Evolutionary conservation across 2,888 invertebrate genomes (phyloP).

Genomic region (Epinotia nisella): DNA sequence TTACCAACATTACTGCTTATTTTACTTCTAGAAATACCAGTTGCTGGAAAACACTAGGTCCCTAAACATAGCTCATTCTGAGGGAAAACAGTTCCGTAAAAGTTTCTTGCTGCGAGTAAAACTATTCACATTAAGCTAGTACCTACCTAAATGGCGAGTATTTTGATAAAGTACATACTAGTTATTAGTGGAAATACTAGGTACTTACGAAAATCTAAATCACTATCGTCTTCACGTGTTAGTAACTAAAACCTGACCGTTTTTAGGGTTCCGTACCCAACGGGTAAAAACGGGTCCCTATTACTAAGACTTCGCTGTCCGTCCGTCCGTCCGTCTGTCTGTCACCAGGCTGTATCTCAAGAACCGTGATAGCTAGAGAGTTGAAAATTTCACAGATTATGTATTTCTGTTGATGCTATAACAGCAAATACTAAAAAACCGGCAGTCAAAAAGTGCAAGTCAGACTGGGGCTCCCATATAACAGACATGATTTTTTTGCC

Average conservation of each 20-base stretch:
- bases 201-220: neutral
- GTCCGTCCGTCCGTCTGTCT: too few species aligned
- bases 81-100: constrained; percentile 22
- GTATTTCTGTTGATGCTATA: too few species aligned
- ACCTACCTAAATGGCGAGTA: neutral
- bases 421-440: too few species aligned
- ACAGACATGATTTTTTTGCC: too few species aligned
- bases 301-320: too few species aligned
- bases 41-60: constrained; percentile 5
- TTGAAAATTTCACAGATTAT: too few species aligned
- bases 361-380: too few species aligned
- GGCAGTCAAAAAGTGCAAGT: too few species aligned
- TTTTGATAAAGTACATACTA: neutral
- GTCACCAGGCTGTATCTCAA: too few species aligned
- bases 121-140: constrained; percentile 23
- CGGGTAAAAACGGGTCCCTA: too few species aligned
- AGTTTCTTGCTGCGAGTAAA: constrained; percentile 7
- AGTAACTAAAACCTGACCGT: neutral
- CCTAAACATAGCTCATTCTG: constrained; percentile 19
- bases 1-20: constrained; percentile 7
- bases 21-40: constrained; percentile 21
- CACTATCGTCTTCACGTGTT: neutral
- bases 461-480: too few species aligned
- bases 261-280: too few species aligned
- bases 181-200: neutral